Evolutionary conservation across 2,888 invertebrate species (phyloP).

Genomic region (Brachyopa scutellaris): DNA sequence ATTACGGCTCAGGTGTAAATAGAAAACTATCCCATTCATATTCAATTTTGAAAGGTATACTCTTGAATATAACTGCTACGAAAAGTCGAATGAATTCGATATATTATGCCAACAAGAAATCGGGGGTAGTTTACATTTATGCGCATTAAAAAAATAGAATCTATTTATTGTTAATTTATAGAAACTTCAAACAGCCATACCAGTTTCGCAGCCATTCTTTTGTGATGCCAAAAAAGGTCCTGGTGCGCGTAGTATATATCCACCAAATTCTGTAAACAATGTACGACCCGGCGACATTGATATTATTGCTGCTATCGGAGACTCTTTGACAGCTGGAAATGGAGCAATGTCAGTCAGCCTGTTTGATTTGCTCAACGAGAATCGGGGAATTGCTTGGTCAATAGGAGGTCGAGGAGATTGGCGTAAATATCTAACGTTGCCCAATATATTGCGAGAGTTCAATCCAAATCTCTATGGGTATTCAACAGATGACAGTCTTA

Average conservation of each 20-base stretch:
- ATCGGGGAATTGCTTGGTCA: constrained; percentile 82
- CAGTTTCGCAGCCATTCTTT: constrained; percentile 77
- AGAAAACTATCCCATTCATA: too few relatives aligned
- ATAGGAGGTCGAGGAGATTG: constrained; percentile 83
- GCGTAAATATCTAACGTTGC: constrained; percentile 83
- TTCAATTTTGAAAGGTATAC: too few relatives aligned
- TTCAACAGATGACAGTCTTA: constrained; percentile 76
- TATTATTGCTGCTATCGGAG: constrained; percentile 84
- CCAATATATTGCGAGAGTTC: constrained; percentile 85
- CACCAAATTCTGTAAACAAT: constrained; percentile 83
- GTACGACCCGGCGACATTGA: constrained; percentile 85
- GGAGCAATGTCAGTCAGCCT: constrained; percentile 82
- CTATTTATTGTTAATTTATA: background rate
- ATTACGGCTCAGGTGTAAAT: too few relatives aligned
- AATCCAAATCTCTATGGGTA: constrained; percentile 86
- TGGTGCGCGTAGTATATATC: constrained; percentile 76
- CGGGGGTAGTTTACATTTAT: background rate
- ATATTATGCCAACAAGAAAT: too few relatives aligned
- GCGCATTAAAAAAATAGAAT: background rate
- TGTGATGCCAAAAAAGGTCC: constrained; percentile 77
- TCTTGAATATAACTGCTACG: too few relatives aligned
- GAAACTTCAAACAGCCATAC: constrained; percentile 77
- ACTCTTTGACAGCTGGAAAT: constrained; percentile 84
- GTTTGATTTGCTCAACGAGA: constrained; percentile 82
- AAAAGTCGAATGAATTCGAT: too few relatives aligned